Conservation (phyloP, 2,888 invertebrate genomes). For the Saturnia japonica region DNA sequence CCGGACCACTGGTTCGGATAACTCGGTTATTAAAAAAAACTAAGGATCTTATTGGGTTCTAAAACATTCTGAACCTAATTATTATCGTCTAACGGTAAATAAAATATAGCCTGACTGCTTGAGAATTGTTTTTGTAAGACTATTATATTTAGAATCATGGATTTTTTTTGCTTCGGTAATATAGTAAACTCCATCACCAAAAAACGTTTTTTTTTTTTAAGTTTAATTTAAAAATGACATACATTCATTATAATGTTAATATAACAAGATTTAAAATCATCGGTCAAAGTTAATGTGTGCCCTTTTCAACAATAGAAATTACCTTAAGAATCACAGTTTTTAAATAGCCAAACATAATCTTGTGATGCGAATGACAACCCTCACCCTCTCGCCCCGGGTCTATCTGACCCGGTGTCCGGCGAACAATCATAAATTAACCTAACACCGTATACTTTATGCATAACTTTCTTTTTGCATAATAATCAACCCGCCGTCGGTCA, state of each 20-base stretch:
- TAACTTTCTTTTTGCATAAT: conserved; percentile 49
- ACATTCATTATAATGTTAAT: neutral
- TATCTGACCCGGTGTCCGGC: conserved; percentile 48
- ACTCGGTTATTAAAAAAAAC: neutral
- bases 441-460: conserved; percentile 39
- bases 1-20: neutral
- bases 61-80: neutral
- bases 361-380: conserved; percentile 39
- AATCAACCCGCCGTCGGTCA: conserved; percentile 42
- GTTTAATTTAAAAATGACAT: neutral
- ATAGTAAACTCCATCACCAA: neutral
- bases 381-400: conserved; percentile 30
- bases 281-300: neutral
- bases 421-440: conserved; percentile 68
- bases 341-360: conserved; percentile 27
- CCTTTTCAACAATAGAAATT: conserved; percentile 22
- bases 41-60: neutral
- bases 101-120: too few relatives aligned
- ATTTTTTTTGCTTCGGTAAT: neutral
- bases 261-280: neutral
- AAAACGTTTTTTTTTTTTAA: neutral
- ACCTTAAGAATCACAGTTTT: conserved; percentile 18
- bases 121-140: too few relatives aligned
- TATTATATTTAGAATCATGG: too few relatives aligned
- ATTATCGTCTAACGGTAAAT: neutral